Evolutionary conservation across 2,797 vertebrate species (phyloP).

Genomic region (Adelosebastes latens): DNA sequence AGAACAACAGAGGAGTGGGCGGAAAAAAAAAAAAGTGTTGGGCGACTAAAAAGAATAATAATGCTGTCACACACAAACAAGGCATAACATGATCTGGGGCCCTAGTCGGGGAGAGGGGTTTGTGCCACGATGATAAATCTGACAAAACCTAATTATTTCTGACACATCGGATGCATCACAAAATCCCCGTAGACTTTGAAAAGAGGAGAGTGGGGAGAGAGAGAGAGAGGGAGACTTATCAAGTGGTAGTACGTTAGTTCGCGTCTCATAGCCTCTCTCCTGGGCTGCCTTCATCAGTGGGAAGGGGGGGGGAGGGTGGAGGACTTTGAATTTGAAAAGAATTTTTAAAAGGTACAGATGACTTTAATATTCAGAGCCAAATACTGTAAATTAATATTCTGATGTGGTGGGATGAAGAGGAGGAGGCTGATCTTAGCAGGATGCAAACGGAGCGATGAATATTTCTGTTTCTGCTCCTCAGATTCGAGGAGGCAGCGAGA

Average conservation of each 20-base stretch:
- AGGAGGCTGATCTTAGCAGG: constrained; percentile 53
- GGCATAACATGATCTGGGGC: constrained; percentile 97
- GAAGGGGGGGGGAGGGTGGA: constrained; percentile 84
- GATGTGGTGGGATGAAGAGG: constrained; percentile 84
- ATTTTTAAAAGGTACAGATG: constrained; percentile 99
- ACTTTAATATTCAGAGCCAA: constrained; percentile 98
- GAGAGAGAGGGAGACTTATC: constrained; percentile 86
- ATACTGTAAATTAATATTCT: constrained; percentile 95
- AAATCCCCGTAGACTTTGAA: constrained; percentile 90
- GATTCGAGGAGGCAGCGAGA: constrained; percentile 30
- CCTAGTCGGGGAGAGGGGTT: constrained; percentile 94
- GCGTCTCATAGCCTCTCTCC: constrained; percentile 93
- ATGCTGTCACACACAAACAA: constrained; percentile 99
- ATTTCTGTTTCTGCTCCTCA: constrained; percentile 63
- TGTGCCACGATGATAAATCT: constrained; percentile 99
- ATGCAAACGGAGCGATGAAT: constrained; percentile 53
- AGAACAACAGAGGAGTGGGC: constrained; percentile 72
- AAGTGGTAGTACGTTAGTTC: constrained; percentile 93
- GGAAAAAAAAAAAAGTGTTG: constrained; percentile 77
- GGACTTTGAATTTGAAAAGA: constrained; percentile 97
- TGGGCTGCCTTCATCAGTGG: constrained; percentile 93
- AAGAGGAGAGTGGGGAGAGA: constrained; percentile 71
- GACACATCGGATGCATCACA: constrained; percentile 99
- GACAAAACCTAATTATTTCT: constrained; percentile 99
- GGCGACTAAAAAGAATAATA: constrained; percentile 99